A percentile compares a stretch with the other conserved stretches of the same genome.
Conservation (phyloP, 2,888 invertebrate species). For the Matsumyia berberina region DNA sequence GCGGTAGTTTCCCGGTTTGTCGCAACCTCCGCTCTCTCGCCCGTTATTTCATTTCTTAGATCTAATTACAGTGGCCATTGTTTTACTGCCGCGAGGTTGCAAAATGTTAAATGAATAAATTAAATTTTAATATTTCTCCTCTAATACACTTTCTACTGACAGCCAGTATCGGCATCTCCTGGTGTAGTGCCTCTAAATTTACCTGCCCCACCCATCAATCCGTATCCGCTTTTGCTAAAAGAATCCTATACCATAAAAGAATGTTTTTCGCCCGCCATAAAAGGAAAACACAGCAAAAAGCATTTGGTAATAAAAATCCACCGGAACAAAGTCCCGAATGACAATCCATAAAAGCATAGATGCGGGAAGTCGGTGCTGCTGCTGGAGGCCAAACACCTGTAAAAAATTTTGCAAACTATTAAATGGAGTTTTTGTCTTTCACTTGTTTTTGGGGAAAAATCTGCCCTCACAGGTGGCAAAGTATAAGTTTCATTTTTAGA, state of each 20-base stretch:
- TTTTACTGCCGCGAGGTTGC: background rate
- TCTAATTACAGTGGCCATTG: conserved; percentile 11
- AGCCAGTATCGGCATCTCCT: too few species aligned
- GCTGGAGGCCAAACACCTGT: conserved; percentile 30
- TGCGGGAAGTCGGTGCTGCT: background rate
- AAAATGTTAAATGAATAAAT: background rate
- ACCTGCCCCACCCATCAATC: background rate
- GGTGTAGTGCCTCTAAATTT: background rate
- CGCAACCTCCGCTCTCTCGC: background rate
- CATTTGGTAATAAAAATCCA: conserved; percentile 55
- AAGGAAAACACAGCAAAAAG: conserved; percentile 34
- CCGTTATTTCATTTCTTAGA: conserved; percentile 2
- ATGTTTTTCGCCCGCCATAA: conserved; percentile 12
- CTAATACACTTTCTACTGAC: background rate
- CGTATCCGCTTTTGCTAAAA: background rate
- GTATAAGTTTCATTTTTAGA: conserved; percentile 27
- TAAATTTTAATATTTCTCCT: background rate
- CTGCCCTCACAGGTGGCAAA: conserved; percentile 8
- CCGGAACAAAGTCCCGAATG: conserved; percentile 56
- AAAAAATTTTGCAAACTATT: conserved; percentile 46
- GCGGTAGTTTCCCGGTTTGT: too few species aligned
- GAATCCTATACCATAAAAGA: conserved; percentile 28
- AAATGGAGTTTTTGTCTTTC: conserved; percentile 44
- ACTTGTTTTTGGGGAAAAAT: background rate
- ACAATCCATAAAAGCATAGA: conserved; percentile 36